A percentile compares a stretch with the other conserved stretches of the same genome.
Evolutionary conservation across 2,888 invertebrate species (phyloP).

Genomic region (Mechanitis messenoides): DNA sequence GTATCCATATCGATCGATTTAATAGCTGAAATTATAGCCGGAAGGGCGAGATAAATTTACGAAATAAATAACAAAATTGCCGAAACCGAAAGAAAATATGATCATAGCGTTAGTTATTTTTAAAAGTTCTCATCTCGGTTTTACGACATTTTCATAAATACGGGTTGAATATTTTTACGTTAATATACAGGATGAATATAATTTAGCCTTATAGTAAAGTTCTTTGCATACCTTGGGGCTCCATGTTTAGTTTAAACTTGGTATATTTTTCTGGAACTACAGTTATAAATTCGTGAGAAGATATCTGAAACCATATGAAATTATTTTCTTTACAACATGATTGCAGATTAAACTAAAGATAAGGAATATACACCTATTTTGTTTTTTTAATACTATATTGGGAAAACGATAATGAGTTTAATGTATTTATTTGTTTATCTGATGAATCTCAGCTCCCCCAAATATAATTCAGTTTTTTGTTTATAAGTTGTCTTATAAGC

Average conservation of each 20-base stretch:
- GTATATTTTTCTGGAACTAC: constrained; percentile 9
- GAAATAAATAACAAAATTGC: not conserved
- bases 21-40: too few species aligned
- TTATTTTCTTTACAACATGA: too few species aligned
- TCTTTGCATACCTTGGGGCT: constrained; percentile 5
- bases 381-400: too few species aligned
- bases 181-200: not conserved
- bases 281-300: not conserved
- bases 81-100: not conserved
- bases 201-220: not conserved
- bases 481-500: too few species aligned
- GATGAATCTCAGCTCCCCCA: too few species aligned
- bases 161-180: not conserved
- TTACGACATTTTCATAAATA: not conserved
- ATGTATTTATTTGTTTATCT: too few species aligned
- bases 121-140: not conserved
- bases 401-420: too few species aligned
- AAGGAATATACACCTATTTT: too few species aligned
- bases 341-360: too few species aligned
- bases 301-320: constrained; percentile 1
- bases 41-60: not conserved
- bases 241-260: constrained; percentile 10
- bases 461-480: too few species aligned
- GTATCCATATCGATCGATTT: too few species aligned
- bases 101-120: too few species aligned